Percentiles rank a stretch among this genome's conserved stretches.
phyloP scores from a whole-genome alignment of 2,797 vertebrate genomes.

The Psittacula echo region DNA sequence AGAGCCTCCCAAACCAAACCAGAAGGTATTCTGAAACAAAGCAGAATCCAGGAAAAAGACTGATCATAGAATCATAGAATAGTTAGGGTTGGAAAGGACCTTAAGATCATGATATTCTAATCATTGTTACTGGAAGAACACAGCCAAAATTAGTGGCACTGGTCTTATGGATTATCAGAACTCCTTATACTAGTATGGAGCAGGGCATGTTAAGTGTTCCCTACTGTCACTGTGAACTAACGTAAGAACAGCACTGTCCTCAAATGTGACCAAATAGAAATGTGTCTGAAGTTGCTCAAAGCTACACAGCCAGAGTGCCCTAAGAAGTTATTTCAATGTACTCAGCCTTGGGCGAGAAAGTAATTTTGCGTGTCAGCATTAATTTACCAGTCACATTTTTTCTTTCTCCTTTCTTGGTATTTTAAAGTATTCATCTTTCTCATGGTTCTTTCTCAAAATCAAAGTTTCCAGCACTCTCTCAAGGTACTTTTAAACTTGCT shows the following conservation, averaged over 20 bases:
- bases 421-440: not conserved
- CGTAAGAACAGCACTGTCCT: not conserved
- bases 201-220: not conserved
- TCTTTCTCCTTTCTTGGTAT: not conserved
- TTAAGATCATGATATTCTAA: not conserved
- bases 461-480: not conserved
- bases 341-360: not conserved
- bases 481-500: not conserved
- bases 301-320: not conserved
- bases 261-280: not conserved
- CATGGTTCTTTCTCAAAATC: not conserved
- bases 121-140: not conserved
- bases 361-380: not conserved
- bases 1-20: constrained; percentile 94
- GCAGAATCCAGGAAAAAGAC: not conserved
- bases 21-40: constrained; percentile 90
- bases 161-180: not conserved
- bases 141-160: not conserved
- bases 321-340: not conserved
- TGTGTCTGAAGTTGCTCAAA: not conserved
- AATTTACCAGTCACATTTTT: not conserved
- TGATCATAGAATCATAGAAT: not conserved
- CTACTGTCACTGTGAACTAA: not conserved
- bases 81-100: no score
- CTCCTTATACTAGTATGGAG: not conserved